Evolutionary conservation across 2,888 invertebrate species (phyloP).

Genomic region (Orthosia gothica): DNA sequence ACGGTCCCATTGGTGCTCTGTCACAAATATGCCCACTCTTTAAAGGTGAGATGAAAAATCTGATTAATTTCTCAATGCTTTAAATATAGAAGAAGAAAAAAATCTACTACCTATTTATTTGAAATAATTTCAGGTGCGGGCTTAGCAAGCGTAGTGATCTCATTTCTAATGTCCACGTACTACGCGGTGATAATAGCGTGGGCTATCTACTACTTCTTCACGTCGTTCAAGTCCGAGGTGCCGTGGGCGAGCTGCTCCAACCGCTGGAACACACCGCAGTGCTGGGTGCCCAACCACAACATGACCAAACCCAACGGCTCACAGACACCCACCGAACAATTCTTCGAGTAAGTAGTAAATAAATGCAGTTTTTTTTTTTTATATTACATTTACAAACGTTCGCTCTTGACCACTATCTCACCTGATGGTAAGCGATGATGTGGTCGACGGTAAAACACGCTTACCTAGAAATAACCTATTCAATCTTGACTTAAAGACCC

Average conservation of each 20-base stretch:
- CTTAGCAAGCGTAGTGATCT: conserved; percentile 98
- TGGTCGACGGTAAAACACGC: too few species aligned
- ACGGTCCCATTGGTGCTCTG: conserved; percentile 97
- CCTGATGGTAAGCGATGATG: too few species aligned
- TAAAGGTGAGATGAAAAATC: conserved; percentile 93
- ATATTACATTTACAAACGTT: too few species aligned
- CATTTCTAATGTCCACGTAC: conserved; percentile 98
- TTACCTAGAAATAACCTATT: too few species aligned
- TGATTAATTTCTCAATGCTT: not conserved
- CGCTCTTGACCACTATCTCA: too few species aligned
- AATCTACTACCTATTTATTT: conserved; percentile 9
- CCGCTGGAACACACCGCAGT: conserved; percentile 96
- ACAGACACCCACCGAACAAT: conserved; percentile 97
- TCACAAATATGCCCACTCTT: conserved; percentile 98
- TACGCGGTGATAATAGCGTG: conserved; percentile 99
- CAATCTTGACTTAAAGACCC: too few species aligned
- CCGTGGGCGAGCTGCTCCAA: conserved; percentile 98
- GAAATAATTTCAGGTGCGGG: conserved; percentile 95
- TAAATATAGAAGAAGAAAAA: conserved; percentile 1
- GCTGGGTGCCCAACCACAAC: conserved; percentile 95
- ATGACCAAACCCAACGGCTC: conserved; percentile 94
- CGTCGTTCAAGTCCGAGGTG: conserved; percentile 96
- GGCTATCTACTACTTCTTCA: conserved; percentile 98
- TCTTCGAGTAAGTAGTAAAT: conserved; percentile 94
- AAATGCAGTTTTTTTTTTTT: too few species aligned